Evolutionary conservation across 2,888 invertebrate species (phyloP).

Genomic region (Blastobasis lacticolella): DNA sequence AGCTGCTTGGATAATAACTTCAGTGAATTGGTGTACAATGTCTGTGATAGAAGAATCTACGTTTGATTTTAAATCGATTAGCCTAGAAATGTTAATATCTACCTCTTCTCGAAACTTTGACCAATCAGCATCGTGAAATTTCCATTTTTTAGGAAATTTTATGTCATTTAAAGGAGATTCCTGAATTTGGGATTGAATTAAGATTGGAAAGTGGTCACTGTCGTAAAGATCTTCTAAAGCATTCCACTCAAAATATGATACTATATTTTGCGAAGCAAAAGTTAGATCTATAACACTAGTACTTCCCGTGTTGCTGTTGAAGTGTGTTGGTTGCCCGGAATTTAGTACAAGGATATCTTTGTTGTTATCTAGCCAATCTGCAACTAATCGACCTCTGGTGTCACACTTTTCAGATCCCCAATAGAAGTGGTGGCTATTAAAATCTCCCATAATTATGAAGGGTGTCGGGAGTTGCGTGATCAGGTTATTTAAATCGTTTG

Average conservation of each 20-base stretch:
- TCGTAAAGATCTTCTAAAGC: conserved; percentile 14
- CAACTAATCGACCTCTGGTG: conserved; percentile 7
- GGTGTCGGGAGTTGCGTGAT: too few species aligned
- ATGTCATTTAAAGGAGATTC: neutral
- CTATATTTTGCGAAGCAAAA: conserved; percentile 12
- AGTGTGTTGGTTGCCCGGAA: conserved; percentile 9
- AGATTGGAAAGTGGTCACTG: conserved; percentile 13
- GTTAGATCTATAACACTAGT: conserved; percentile 11
- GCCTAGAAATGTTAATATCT: conserved; percentile 1
- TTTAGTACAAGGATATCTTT: conserved; percentile 3
- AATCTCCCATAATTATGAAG: too few species aligned
- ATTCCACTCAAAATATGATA: conserved; percentile 16
- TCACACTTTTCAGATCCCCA: conserved; percentile 13
- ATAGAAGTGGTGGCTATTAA: conserved; percentile 10
- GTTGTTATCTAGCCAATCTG: conserved; percentile 3
- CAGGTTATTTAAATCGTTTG: conserved; percentile 3
- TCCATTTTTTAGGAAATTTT: conserved; percentile 3
- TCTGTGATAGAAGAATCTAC: neutral
- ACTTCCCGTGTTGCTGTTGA: conserved; percentile 7
- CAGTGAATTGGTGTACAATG: neutral
- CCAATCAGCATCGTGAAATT: conserved; percentile 6
- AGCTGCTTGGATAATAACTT: neutral
- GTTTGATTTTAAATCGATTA: neutral
- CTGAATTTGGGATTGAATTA: conserved; percentile 1
- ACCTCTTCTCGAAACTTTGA: neutral